Base-by-base conservation (phyloP, 2,113 vertebrate genomes). In the Dromaius novaehollandiae region DNA sequence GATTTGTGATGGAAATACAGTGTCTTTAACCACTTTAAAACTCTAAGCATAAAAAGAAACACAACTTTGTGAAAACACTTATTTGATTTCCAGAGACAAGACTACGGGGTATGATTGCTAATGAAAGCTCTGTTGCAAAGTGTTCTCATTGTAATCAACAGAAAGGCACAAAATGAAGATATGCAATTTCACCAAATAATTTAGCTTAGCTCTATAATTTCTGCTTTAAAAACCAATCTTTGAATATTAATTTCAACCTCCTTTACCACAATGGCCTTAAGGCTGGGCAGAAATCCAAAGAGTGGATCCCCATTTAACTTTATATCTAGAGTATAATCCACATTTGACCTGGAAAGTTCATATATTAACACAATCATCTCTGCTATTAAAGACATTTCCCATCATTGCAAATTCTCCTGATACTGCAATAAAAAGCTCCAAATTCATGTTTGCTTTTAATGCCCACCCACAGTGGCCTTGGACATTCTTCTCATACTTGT, bases 1-100 rank as follows among this genome's bases (percentile, higher is more conserved):
- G 60, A 68, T 63, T 86, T 86, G 91, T 66, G 98, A 98, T 44
- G 98, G 98, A 89, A 98, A 98, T 30, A 98, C 11, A 8, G 53
- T 58, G 14, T 97, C 95, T 89, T 97, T 97, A 74, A 98, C 63
- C 48, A 96, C 34, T 46, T 94, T 90, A n/a, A 98, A 96, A 75
- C 86, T 96, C 98, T 98, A 90, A 91, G 95, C 46, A 77, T 12
- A 95, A 89, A 96, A 95, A 96, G 40, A 97, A 96, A 97, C n/a
- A n/a, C n/a, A n/a, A n/a, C n/a, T n/a, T n/a, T n/a, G n/a, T n/a
- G n/a, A n/a, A n/a, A n/a, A n/a, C n/a, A n/a, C n/a, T n/a, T n/a
- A n/a, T n/a, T n/a, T n/a, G n/a, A n/a, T 82, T 77, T 64, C 69
- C 86, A 69, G 60, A 81, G 40, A 36, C 40, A 68, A 4, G 21